Percentiles rank a stretch among this genome's conserved stretches.
Conservation (phyloP, 2,797 vertebrate species). For the Chaetodon trifasciatus region DNA sequence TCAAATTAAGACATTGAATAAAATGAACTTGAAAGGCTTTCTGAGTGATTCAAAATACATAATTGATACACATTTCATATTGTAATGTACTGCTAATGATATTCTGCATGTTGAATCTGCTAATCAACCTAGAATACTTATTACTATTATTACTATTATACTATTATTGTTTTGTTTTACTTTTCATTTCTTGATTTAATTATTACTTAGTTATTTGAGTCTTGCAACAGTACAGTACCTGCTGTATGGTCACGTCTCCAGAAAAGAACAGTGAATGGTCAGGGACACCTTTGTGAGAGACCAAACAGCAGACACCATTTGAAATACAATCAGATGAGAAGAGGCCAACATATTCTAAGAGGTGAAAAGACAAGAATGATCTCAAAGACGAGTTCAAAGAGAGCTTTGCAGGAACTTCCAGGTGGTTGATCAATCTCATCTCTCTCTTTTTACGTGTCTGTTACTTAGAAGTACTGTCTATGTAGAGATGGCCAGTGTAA, state of each 20-base stretch:
- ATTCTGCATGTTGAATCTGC: not conserved
- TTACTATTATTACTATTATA: not conserved
- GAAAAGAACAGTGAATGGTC: not conserved
- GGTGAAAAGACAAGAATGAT: conserved; percentile 11
- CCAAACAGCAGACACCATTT: not conserved
- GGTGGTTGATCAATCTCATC: conserved; percentile 40
- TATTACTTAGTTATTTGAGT: not conserved
- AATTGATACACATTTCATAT: not conserved
- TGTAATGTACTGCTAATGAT: not conserved
- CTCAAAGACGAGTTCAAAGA: conserved; percentile 29
- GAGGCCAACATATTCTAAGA: conserved; percentile 22
- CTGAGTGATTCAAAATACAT: not conserved
- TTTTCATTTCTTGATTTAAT: not conserved
- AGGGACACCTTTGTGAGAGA: conserved; percentile 1
- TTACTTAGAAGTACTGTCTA: conserved; percentile 24
- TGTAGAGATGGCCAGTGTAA: not conserved
- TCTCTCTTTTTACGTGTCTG: conserved; percentile 24
- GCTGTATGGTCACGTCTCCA: conserved; percentile 4
- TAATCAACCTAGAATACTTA: not conserved
- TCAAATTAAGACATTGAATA: not conserved
- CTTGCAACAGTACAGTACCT: not conserved
- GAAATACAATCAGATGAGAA: conserved; percentile 19
- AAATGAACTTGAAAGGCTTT: not conserved
- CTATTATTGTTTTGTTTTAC: not conserved
- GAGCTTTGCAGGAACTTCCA: conserved; percentile 31